Base-by-base conservation (phyloP, 2,113 vertebrate species). In the Mirounga angustirostris region DNA sequence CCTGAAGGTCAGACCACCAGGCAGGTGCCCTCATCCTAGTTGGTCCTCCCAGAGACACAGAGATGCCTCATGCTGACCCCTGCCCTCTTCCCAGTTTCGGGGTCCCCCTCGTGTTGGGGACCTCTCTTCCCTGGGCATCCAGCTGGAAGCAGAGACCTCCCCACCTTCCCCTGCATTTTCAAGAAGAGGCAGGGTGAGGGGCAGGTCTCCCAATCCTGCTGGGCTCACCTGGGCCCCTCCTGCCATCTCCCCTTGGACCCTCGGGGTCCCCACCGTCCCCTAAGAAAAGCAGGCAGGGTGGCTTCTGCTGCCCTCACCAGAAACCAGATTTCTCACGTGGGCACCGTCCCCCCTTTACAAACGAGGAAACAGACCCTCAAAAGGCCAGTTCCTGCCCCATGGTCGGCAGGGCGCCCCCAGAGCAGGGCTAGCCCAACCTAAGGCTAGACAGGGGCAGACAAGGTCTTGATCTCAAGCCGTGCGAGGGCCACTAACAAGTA, bases 261-360 rank as follows among this genome's bases (percentile, higher is more conserved):
- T 4, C 7, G 1, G 7, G 43, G 40, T 36, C 21, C 8, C 40
- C 50, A 22, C 11, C 0, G 0, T 65, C 30, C 26, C 59, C 85
- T 5, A 7, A 91, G 79, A 43, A n/a, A 33, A 61, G 58, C 11
- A 7, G 18, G 8, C 2, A 4, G 63, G 36, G 26, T 28, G 81
- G 26, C 52, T 7, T 59, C 40, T 30, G 79, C 52, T 13, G 12
- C 14, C 5, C 54, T 54, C 52, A 33, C 59, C 11, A 28, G 8
- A 7, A 71, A 40, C 9, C 36, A 12, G 50, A n/a, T 3, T 1
- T 58, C 28, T 12, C 19, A 33, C 2, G 40, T 18, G 13, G 36
- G 24, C 61, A 14, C 93, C 14, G 15, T 8, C 5, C 19, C 12
- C n/a, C 15, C 28, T 33, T 46, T 26, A 33, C 33, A 10, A 90